Base-by-base conservation (phyloP, 2,888 invertebrate species). In the Ichneumoninae sp. region DNA sequence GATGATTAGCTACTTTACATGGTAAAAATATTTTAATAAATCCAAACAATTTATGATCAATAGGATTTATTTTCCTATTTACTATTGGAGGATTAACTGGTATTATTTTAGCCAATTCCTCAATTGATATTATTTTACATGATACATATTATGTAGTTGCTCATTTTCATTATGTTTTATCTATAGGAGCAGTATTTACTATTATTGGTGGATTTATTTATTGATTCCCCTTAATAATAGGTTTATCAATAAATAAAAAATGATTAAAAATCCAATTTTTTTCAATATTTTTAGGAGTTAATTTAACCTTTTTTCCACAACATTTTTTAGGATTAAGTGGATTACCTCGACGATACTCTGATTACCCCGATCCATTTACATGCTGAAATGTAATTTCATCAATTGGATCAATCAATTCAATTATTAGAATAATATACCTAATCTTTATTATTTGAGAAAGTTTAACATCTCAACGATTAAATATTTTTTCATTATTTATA, bases 121-220 rank as follows among this genome's bases (percentile, higher is more conserved):
- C 96, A 16, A 94, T 97, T 94, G 97, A 97, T 95, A 96, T 97
- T 94, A 94, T 96, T 83, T 86, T 97, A 13, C 97, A 97, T 94
- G 97, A 97, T 91, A 97, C 97, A n/a, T 97, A 97, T 93, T 97
- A 97, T 95, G 97, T 97, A 72, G 97, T 97, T 50, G 97, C 96
- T 4, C 97, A 97, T 93, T 97, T 97, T 90, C 97, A 97, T 92
- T 97, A 97, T 95, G 97, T 97, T 0, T 89, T 97, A 90, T 97
- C 96, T 3, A 97, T 97, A 94, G 97, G 97, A 87, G 97, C 97
- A 3, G 96, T 97, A 90, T 97, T 97, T 95, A 96, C 96, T 60
- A 96, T 97, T 95, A 95, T 97, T 94, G 96, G 95, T 52, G 96
- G 96, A 88, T 95, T 97, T 93, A 94, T 96, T 91, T 95, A 96